phyloP scores from a whole-genome alignment of 2,797 vertebrate genomes.

The Chloroceryle inda region DNA sequence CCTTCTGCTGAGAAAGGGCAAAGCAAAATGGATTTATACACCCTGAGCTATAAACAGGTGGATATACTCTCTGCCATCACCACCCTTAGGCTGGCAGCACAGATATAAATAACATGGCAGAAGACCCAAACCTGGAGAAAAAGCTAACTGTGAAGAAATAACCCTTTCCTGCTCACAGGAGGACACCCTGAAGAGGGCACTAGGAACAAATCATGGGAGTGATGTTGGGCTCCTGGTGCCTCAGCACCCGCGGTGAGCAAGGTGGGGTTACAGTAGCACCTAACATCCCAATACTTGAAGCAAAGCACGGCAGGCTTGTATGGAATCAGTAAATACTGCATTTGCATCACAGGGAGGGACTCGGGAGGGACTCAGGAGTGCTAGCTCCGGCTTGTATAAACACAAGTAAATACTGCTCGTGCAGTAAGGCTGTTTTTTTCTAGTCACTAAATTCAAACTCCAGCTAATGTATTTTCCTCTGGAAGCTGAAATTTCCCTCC shows the following conservation, averaged over 20 bases:
- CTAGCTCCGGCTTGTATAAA: not conserved
- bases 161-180: not conserved
- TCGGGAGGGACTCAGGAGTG: not conserved
- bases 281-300: not conserved
- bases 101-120: accelerated
- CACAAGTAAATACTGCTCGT: not conserved
- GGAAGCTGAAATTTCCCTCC: not conserved
- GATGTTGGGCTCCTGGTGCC: accelerated
- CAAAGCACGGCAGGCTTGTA: not conserved
- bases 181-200: not conserved
- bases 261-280: not conserved
- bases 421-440: not conserved
- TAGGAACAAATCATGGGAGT: not conserved
- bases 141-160: not conserved
- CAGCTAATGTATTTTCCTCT: not conserved
- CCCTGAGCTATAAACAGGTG: not conserved
- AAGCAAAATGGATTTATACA: not conserved
- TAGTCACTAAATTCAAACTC: not conserved
- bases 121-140: not conserved
- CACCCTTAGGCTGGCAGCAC: not conserved
- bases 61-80: accelerated
- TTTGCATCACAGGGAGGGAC: not conserved
- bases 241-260: accelerated
- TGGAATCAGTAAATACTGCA: not conserved
- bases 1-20: not conserved